Base-by-base conservation (phyloP, 1,140 invertebrate genomes). In the Procambarus clarkii region DNA sequence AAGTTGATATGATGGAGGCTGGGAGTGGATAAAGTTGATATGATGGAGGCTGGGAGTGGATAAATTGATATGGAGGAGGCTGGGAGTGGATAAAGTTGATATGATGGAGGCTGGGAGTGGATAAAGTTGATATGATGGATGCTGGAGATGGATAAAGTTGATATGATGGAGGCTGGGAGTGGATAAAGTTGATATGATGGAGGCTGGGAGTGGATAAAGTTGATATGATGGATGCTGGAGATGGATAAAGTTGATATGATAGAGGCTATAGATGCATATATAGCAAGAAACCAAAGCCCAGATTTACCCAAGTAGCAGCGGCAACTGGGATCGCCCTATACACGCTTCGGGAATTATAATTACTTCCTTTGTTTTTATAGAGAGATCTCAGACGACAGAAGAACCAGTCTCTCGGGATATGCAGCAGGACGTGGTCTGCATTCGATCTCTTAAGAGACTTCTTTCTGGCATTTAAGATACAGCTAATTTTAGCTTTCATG, bases 261-360 rank as follows among this genome's bases (percentile, higher is more conserved):
- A 11, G 69, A 74, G 69, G 64, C 64, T 18, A 2, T 11, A 69
- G 5, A 18, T 69, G 2, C 64, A 69, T 0, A 18, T 18, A 9
- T 69, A 54, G 64, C 15, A 34, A 24, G 15, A 74, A 74, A 74
- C n/a, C 34, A 8, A 4, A 8, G 24, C 69, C 8, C 24, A 34
- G 69, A 34, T 34, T 74, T 24, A 5, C 69, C 69, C 24, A 74
- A 2, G n/a, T 2, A 74, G 69, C 24, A 74, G 69, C 11, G 69
- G 69, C 69, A 74, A 74, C n/a, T 21, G 69, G 7, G n/a, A 74
- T n/a, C n/a, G 69, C 69, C 69, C 34, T 74, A 74, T 74, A 34
- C 69, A 74, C 34, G 24, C 69, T 34, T 74, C n/a, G n/a, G 69
- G 69, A 74, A 74, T 74, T 74, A 74, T 74, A 74, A 74, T 74